Evolutionary conservation across 2,797 vertebrate species (phyloP).

Genomic region (Jordanella pulchra): DNA sequence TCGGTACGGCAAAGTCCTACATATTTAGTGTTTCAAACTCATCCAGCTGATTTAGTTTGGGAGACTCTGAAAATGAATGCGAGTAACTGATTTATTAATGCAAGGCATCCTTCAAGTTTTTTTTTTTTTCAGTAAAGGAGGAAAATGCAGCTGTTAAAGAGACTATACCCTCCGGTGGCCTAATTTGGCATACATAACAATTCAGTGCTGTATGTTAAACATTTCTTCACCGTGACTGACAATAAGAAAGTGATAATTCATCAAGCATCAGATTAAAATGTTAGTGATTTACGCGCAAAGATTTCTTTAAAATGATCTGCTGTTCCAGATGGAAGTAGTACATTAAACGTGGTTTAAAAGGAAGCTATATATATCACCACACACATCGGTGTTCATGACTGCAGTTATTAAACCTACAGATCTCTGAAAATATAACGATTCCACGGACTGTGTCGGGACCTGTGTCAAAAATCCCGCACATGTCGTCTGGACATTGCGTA

Average conservation of each 20-base stretch:
- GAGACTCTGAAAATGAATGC: background rate
- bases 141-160: conserved; percentile 30
- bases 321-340: background rate
- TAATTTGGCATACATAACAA: conserved; percentile 8
- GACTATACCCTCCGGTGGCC: conserved; percentile 39
- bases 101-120: too few relatives aligned
- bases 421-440: background rate
- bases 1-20: conserved; percentile 14
- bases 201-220: background rate
- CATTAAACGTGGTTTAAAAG: background rate
- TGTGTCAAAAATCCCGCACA: conserved; percentile 30
- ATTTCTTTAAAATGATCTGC: background rate
- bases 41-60: conserved; percentile 9
- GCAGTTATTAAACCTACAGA: background rate
- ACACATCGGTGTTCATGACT: background rate
- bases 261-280: background rate
- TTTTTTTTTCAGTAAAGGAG: conserved; percentile 6
- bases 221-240: background rate
- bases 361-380: background rate
- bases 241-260: background rate
- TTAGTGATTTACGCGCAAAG: background rate
- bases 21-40: conserved; percentile 16
- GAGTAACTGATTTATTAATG: too few relatives aligned
- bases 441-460: conserved; percentile 20
- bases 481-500: conserved; percentile 44